Conservation (phyloP, 1,140 invertebrate species). For the Brachystomella parvula region DNA sequence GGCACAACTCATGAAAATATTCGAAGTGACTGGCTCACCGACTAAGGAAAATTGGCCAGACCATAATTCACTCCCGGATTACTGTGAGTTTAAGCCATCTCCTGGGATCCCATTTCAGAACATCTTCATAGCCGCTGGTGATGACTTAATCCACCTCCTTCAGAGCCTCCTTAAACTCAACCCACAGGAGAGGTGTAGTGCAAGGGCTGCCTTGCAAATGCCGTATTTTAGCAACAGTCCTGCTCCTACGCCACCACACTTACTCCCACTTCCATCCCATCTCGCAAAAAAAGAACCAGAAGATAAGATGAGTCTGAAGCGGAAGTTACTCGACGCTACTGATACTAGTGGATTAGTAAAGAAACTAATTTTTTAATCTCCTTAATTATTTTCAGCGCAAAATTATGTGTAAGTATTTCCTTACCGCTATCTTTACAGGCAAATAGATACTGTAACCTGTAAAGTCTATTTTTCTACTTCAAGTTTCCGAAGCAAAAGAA, state of each 20-base stretch:
- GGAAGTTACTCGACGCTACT: constrained; percentile 61
- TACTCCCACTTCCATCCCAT: constrained; percentile 66
- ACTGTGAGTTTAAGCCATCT: constrained; percentile 82
- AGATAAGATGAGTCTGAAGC: constrained; percentile 62
- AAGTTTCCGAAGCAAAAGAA: too few species aligned
- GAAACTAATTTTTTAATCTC: constrained; percentile 27
- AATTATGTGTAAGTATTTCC: too few species aligned
- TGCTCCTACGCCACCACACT: constrained; percentile 55
- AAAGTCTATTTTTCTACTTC: too few species aligned
- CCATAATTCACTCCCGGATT: constrained; percentile 78
- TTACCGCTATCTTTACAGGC: too few species aligned
- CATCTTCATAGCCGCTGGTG: constrained; percentile 90
- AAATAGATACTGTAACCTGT: too few species aligned
- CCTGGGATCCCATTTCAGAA: constrained; percentile 72
- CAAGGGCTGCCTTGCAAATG: constrained; percentile 71
- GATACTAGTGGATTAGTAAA: constrained; percentile 39
- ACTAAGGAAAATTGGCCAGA: constrained; percentile 86
- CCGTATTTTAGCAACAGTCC: constrained; percentile 57
- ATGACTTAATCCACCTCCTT: constrained; percentile 84
- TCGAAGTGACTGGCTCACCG: constrained; percentile 84
- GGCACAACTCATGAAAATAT: constrained; percentile 91
- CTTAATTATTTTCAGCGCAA: too few species aligned
- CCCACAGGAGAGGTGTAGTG: constrained; percentile 73
- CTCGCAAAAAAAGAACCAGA: constrained; percentile 50
- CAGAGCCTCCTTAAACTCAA: constrained; percentile 70